Conservation (phyloP, 2,888 invertebrate genomes). For the Pseudoips prasinana region DNA sequence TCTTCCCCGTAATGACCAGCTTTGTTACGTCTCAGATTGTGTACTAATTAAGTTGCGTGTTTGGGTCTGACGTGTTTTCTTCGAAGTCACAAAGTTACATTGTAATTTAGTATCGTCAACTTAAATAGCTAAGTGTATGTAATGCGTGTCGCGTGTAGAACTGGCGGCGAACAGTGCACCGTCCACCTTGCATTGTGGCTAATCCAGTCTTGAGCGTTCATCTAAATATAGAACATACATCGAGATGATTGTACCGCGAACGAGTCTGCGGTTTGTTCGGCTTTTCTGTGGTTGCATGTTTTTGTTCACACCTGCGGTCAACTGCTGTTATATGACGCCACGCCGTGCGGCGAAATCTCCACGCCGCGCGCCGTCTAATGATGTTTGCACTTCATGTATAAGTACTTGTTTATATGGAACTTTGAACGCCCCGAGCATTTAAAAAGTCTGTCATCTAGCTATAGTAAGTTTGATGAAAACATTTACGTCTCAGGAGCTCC, state of each 20-base stretch:
- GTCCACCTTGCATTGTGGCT: slow-evolving; percentile 58
- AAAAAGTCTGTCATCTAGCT: slow-evolving; percentile 28
- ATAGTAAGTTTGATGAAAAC: slow-evolving; percentile 40
- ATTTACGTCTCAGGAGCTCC: slow-evolving; percentile 51
- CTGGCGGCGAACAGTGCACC: slow-evolving; percentile 38
- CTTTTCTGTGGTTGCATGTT: slow-evolving; percentile 58
- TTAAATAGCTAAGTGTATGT: slow-evolving; percentile 24
- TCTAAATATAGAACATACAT: slow-evolving; percentile 69
- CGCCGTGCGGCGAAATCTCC: slow-evolving; percentile 26
- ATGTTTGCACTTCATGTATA: slow-evolving; percentile 24
- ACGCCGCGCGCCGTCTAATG: slow-evolving; percentile 24
- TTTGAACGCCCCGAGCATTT: slow-evolving; percentile 20
- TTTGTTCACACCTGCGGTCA: slow-evolving; percentile 67
- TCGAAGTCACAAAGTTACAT: slow-evolving; percentile 39
- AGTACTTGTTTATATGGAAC: slow-evolving; percentile 28
- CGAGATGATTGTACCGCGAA: slow-evolving; percentile 61
- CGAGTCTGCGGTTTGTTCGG: slow-evolving; percentile 57
- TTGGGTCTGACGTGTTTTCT: slow-evolving; percentile 38
- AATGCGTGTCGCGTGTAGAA: slow-evolving; percentile 47
- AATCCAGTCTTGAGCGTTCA: slow-evolving; percentile 53
- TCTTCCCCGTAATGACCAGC: slow-evolving; percentile 43
- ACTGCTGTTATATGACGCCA: slow-evolving; percentile 51
- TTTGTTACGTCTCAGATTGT: slow-evolving; percentile 47
- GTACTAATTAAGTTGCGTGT: slow-evolving; percentile 46
- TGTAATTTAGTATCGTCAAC: slow-evolving; percentile 45